Percentiles rank a stretch among this genome's conserved stretches.
Conservation (phyloP, 1,140 invertebrate genomes). For the Microplitis demolitor region DNA sequence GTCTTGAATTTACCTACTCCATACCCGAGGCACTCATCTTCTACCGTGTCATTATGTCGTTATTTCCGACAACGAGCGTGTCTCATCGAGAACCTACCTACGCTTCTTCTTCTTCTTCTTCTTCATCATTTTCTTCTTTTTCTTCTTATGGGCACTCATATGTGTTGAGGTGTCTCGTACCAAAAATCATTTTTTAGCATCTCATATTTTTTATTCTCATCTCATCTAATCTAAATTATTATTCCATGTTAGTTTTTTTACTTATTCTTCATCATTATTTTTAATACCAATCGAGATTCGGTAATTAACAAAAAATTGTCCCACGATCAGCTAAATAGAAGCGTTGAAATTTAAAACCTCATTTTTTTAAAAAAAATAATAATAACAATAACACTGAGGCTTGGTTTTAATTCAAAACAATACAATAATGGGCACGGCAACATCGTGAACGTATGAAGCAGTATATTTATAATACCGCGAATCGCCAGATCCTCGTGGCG, state of each 20-base stretch:
- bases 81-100: constrained; percentile 41
- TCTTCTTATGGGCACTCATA: neutral
- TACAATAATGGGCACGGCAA: constrained; percentile 45
- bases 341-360: no score
- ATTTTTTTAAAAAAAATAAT: no score
- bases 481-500: neutral
- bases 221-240: no score
- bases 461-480: neutral
- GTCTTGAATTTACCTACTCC: constrained; percentile 50
- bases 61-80: constrained; percentile 61
- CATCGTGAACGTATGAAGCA: constrained; percentile 21
- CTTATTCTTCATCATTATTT: no score
- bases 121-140: constrained; percentile 1
- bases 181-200: no score
- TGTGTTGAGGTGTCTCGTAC: neutral
- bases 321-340: no score
- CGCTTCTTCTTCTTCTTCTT: neutral
- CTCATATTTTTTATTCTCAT: no score
- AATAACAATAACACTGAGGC: constrained; percentile 13
- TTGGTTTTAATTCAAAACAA: constrained; percentile 49
- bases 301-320: no score
- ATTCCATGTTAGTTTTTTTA: no score
- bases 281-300: no score
- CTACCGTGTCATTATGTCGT: constrained; percentile 61
- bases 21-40: constrained; percentile 46